Conservation (phyloP, 1,140 invertebrate species). For the Eupeodes corollae region DNA sequence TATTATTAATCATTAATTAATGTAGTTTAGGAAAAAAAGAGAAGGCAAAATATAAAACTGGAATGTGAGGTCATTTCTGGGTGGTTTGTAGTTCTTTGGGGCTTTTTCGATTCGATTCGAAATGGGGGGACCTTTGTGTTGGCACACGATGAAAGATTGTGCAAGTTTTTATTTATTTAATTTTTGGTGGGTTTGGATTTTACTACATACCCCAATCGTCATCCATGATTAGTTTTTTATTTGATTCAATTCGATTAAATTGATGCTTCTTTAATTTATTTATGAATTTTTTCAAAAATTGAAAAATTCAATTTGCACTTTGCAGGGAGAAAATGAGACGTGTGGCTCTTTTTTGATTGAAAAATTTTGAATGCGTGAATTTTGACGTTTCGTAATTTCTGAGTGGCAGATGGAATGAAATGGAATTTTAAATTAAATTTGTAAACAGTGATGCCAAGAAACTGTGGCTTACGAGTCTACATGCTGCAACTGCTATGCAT, state of each 20-base stretch:
- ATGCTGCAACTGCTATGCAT: too few species aligned
- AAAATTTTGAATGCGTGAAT: too few species aligned
- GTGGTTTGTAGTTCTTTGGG: not conserved
- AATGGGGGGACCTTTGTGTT: not conserved
- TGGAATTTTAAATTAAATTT: too few species aligned
- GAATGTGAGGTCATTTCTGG: not conserved
- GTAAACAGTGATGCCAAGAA: too few species aligned
- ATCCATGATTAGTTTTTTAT: slow-evolving; percentile 15
- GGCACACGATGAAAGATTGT: not conserved
- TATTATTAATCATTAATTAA: slow-evolving; percentile 15
- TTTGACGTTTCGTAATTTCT: too few species aligned
- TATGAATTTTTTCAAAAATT: not conserved
- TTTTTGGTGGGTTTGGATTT: slow-evolving; percentile 6
- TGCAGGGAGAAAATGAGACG: too few species aligned
- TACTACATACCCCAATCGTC: slow-evolving; percentile 34
- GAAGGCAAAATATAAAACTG: slow-evolving; percentile 14
- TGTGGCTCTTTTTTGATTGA: too few species aligned
- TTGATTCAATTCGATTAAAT: too few species aligned
- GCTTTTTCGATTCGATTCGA: not conserved
- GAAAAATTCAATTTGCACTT: too few species aligned
- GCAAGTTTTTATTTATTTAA: slow-evolving; percentile 17
- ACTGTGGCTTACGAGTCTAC: too few species aligned
- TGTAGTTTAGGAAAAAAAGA: slow-evolving; percentile 27
- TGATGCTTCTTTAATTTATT: not conserved
- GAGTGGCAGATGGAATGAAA: too few species aligned